phyloP scores from a whole-genome alignment of 2,888 invertebrate genomes.

The Hylaea fasciaria region DNA sequence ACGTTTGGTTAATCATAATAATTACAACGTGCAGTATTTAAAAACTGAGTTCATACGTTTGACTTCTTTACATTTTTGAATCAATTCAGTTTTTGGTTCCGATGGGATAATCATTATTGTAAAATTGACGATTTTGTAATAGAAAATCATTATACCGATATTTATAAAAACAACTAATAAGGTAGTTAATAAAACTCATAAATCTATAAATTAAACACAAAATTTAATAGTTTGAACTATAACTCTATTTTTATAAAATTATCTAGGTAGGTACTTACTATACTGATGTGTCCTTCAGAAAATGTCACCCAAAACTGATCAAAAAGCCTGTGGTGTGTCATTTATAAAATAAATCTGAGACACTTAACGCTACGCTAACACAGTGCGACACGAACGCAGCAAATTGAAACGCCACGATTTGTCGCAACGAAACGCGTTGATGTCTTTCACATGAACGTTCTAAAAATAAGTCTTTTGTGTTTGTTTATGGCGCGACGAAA shows the following conservation, averaged over 20 bases:
- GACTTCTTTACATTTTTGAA: conserved; percentile 17
- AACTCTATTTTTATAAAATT: too few relatives aligned
- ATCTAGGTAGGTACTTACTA: conserved; percentile 13
- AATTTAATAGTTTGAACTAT: too few relatives aligned
- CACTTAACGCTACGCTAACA: conserved; percentile 37
- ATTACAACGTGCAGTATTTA: too few relatives aligned
- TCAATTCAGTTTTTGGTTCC: conserved; percentile 39
- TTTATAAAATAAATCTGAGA: conserved; percentile 28
- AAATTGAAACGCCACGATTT: conserved; percentile 38
- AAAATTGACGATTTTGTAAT: too few relatives aligned
- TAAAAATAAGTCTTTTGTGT: too few relatives aligned
- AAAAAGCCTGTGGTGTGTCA: conserved; percentile 4
- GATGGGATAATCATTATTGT: conserved; percentile 23
- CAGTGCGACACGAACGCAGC: conserved; percentile 26
- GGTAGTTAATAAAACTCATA: too few relatives aligned
- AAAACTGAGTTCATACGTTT: conserved; percentile 4
- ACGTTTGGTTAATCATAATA: too few relatives aligned
- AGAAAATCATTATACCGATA: too few relatives aligned
- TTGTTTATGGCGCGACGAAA: too few relatives aligned
- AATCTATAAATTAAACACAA: too few relatives aligned
- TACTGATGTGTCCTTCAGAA: conserved; percentile 8
- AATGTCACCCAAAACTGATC: conserved; percentile 18
- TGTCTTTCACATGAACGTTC: conserved; percentile 23
- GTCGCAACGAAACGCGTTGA: conserved; percentile 13
- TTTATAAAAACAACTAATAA: too few relatives aligned